Evolutionary conservation across 1,140 invertebrate genomes (phyloP).

Genomic region (Odontomachus brunneus): DNA sequence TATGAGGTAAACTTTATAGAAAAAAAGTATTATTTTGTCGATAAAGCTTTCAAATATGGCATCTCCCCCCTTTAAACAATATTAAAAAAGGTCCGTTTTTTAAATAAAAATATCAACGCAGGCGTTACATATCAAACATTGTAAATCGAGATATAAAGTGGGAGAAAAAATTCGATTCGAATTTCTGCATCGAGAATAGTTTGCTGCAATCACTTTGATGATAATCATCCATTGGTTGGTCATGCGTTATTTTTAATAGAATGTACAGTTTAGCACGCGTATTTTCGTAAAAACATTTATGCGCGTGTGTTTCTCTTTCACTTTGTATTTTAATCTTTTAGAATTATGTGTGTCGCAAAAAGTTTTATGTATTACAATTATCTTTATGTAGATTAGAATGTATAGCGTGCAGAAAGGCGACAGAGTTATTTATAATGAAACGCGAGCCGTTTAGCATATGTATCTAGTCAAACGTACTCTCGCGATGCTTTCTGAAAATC

Average conservation of each 20-base stretch:
- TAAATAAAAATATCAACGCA: neutral
- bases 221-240: neutral
- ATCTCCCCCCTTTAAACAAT: too few species aligned
- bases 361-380: constrained; percentile 51
- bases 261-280: neutral
- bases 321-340: neutral
- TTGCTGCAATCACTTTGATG: neutral
- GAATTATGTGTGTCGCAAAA: constrained; percentile 19
- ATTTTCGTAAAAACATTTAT: neutral
- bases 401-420: constrained; percentile 35
- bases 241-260: neutral
- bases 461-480: constrained; percentile 39
- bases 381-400: constrained; percentile 48
- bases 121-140: too few species aligned
- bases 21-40: too few species aligned
- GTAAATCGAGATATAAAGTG: too few species aligned
- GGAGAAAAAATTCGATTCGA: too few species aligned
- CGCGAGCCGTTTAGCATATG: constrained; percentile 39
- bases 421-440: constrained; percentile 43
- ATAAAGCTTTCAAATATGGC: too few species aligned
- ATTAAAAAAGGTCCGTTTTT: too few species aligned
- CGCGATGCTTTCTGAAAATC: constrained; percentile 44
- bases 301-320: neutral
- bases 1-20: too few species aligned
- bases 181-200: neutral